These are phyloP conservation scores for Aldrovandia affinis DNA, from an alignment of 2,797 vertebrate species.

Conservation along the genomic window DNA sequence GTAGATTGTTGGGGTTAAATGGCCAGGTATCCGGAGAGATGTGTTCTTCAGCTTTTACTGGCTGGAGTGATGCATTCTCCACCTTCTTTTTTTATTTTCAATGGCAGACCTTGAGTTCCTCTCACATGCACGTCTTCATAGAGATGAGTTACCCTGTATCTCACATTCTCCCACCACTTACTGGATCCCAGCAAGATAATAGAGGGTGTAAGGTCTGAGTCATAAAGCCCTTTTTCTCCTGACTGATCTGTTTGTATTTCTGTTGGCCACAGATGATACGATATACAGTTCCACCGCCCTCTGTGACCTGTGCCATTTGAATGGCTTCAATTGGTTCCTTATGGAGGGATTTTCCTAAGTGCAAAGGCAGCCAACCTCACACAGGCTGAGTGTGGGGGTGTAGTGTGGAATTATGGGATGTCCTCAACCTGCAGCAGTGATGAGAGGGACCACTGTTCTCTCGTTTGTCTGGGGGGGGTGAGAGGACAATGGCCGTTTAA, in stretches of 20 bases:
- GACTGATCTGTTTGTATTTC: conserved; percentile 43
- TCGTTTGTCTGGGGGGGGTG: conserved; percentile 21
- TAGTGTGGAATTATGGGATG: conserved; percentile 44
- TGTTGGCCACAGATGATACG: conserved; percentile 44
- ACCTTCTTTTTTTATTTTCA: background rate
- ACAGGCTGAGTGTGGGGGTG: conserved; percentile 19
- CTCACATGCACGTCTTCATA: background rate
- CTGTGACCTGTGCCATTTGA: conserved; percentile 42
- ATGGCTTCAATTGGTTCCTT: conserved; percentile 51
- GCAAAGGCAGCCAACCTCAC: conserved; percentile 41
- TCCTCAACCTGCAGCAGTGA: conserved; percentile 12
- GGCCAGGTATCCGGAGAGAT: background rate
- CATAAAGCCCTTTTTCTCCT: background rate
- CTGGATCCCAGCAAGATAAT: background rate
- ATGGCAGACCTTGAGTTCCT: background rate
- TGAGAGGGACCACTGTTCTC: conserved; percentile 30
- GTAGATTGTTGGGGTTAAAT: too few species aligned
- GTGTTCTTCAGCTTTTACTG: background rate
- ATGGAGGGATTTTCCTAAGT: conserved; percentile 53
- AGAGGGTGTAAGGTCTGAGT: background rate
- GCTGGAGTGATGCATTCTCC: background rate
- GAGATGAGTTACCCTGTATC: background rate
- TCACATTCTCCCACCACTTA: background rate
- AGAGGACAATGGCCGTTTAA: conserved; percentile 20
- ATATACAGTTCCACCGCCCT: conserved; percentile 13